phyloP scores from a whole-genome alignment of 2,888 invertebrate species.

The Chalcis sispes region DNA sequence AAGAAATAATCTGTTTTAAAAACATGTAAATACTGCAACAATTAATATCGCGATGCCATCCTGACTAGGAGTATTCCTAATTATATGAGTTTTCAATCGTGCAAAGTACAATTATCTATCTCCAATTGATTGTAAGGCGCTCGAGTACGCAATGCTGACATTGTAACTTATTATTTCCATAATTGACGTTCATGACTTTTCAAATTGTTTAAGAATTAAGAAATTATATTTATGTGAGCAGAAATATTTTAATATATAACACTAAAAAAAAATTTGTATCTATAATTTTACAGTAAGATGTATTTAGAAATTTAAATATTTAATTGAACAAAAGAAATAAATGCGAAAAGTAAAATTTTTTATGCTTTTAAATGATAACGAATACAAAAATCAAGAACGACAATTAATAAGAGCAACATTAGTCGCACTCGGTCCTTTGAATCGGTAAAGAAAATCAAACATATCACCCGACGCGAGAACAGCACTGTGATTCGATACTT shows the following conservation, averaged over 20 bases:
- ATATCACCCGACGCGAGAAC: conserved; percentile 16
- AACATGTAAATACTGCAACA: conserved; percentile 75
- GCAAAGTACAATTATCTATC: conserved; percentile 50
- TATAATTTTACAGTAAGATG: background rate
- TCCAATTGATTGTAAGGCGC: conserved; percentile 48
- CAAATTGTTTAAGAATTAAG: background rate
- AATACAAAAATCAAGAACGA: conserved; percentile 28
- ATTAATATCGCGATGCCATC: conserved; percentile 73
- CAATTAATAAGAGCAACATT: conserved; percentile 22
- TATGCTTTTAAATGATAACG: too few species aligned
- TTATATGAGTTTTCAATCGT: conserved; percentile 50
- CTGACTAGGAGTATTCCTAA: conserved; percentile 72
- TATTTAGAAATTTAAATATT: background rate
- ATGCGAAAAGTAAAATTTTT: background rate
- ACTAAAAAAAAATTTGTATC: background rate
- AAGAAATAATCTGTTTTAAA: conserved; percentile 62
- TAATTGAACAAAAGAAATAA: background rate
- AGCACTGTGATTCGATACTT: conserved; percentile 39
- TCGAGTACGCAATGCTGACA: conserved; percentile 51
- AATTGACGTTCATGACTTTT: conserved; percentile 20
- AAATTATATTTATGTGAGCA: background rate
- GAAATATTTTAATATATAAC: too few species aligned
- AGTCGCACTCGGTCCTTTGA: conserved; percentile 44
- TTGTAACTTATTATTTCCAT: conserved; percentile 23
- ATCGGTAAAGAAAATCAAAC: conserved; percentile 39